Base-by-base conservation (phyloP, 2,113 vertebrate species). In the Piaya cayana region DNA sequence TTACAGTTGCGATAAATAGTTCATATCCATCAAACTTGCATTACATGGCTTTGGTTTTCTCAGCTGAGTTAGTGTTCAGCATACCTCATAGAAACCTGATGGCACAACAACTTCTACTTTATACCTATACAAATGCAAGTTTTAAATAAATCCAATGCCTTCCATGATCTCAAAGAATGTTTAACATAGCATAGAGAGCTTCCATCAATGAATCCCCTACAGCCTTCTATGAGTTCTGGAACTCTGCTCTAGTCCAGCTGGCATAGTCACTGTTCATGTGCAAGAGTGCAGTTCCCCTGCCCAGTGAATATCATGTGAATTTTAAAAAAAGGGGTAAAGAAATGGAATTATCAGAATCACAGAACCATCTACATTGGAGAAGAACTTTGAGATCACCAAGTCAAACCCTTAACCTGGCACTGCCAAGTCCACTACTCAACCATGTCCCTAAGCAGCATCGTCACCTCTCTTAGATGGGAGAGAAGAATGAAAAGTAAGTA, bases 181-280 rank as follows among this genome's bases (percentile, higher is more conserved):
- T 68, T 59, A 64, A 27, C 9, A 32, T 3, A 39, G 3, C 12
- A 12, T 0, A 55, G 12, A 37, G 7, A n/a, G 59, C 25, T 43
- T 45, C 21, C 36, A 71, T 30, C 11, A 64, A 39, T 7, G 6
- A 87, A 58, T 22, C 5, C 20, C 12, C 47, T 22, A 27, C 1
- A 52, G 6, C 8, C 16, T 39, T 55, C 52, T 21, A 1, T 1
- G 3, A 56, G 15, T 21, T 64, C 34, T 45, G 25, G 17, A 82
- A 76, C 26, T 34, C 60, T 37, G 26, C 23, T 32, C 36, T 29
- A 64, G 49, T 20, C 8, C 29, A 30, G 23, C 16, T 47, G 22
- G 27, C 25, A 63, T 4, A 1, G 25, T n/a, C 25, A 14, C 1
- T 49, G 37, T 4, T 60, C 62, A 53, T 0, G 4, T 59, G 12